A percentile compares a stretch with the other conserved stretches of the same genome.
These are phyloP conservation scores for Pseudoips prasinana DNA, from an alignment of 2,888 invertebrate genomes.

Conservation along the genomic window DNA sequence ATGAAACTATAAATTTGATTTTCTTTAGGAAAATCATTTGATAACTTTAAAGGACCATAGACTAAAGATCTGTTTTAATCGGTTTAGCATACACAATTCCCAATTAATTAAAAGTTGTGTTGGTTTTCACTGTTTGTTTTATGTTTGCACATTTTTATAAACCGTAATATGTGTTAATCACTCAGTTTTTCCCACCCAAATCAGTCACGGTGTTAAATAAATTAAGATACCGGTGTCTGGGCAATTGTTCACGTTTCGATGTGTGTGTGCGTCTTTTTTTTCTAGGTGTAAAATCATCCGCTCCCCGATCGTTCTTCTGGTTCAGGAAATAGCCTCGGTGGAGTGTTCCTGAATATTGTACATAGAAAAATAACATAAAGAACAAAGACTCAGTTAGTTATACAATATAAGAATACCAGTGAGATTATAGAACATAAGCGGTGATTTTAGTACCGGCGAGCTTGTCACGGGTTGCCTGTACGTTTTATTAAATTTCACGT, in stretches of 20 bases:
- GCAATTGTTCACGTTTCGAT: constrained; percentile 60
- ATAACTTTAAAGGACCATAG: too few relatives aligned
- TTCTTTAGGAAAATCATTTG: too few relatives aligned
- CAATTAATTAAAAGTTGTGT: background rate
- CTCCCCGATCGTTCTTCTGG: constrained; percentile 81
- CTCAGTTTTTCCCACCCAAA: constrained; percentile 19
- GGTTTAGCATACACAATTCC: constrained; percentile 19
- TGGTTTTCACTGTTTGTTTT: constrained; percentile 11
- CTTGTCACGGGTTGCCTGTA: constrained; percentile 72
- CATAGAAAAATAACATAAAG: constrained; percentile 70
- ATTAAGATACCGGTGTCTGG: constrained; percentile 50
- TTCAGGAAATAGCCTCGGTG: constrained; percentile 78
- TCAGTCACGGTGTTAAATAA: constrained; percentile 30
- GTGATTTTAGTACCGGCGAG: constrained; percentile 78
- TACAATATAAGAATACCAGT: constrained; percentile 78
- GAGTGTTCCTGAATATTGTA: constrained; percentile 76
- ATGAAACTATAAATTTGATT: too few relatives aligned
- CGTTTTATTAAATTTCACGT: constrained; percentile 67
- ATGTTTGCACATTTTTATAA: constrained; percentile 26
- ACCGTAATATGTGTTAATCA: constrained; percentile 13
- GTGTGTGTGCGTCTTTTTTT: constrained; percentile 76
- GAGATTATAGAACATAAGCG: constrained; percentile 78
- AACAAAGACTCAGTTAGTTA: constrained; percentile 81
- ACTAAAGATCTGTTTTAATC: constrained; percentile 2
- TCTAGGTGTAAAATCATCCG: constrained; percentile 81